Base-by-base conservation (phyloP, 2,113 vertebrate genomes). In the Setophaga petechia region DNA sequence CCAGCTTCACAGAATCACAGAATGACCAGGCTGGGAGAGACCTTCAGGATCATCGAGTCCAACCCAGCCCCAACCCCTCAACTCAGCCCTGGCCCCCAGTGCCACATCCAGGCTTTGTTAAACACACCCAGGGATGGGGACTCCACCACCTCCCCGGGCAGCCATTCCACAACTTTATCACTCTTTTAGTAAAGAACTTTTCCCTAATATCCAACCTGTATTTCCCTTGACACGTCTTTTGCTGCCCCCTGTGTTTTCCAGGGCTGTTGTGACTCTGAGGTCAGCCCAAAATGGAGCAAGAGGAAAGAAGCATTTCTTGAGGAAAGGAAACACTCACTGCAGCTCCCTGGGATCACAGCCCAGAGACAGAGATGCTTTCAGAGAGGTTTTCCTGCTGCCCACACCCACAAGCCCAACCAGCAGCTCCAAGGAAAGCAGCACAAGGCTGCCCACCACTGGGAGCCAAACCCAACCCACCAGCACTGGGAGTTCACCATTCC, bases 401-500 rank as follows among this genome's bases (percentile, higher is more conserved):
- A 46, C 44, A 54, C 6, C 76, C 80, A 35, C 24, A 5, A 47
- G 41, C 25, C 44, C 63, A 65, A 5, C 5, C 15, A 14, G 67
- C 0, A 84, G 59, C 46, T 74, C 54, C 58, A 78, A 39, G 67
- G 39, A 22, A 31, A 55, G 75, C 1, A 4, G 63, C 49, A 43
- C 7, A 30, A 12, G 80, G 49, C 84, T 71, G 43, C 62, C 23
- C 41, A 43, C 5, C 28, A 69, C 22, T 0, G 9, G 59, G 9
- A 59, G 4, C 57, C 25, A 62, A 75, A 63, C 5, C 37, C 87
- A 80, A 35, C 31, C 21, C 2, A 1, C 0, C 51, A 22, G 57
- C 7, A 0, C 2, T 1, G 3, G 54, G 30, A 44, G 21, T 13
- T 61, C 49, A 1, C 1, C 47, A 19, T 1, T 17, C 41, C 47